Conservation (phyloP, 2,888 invertebrate genomes). For the Cryptocephalus moraei region DNA sequence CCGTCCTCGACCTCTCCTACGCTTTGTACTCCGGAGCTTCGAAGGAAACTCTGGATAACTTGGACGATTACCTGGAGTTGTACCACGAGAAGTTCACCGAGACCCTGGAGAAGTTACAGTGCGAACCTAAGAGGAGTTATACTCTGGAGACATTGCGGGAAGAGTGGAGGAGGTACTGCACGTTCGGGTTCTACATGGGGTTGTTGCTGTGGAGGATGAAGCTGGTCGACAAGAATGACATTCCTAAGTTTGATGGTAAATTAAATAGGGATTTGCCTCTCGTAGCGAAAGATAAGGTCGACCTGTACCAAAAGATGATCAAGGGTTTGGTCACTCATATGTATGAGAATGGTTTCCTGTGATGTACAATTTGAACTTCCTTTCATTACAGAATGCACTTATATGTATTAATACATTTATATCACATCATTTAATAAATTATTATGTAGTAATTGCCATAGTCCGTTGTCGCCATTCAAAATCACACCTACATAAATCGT, state of each 20-base stretch:
- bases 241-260: not conserved
- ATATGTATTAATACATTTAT: too few relatives aligned
- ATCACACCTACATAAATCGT: too few relatives aligned
- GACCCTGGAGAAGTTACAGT: slow-evolving; percentile 14
- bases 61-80: too few relatives aligned
- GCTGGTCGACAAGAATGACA: not conserved
- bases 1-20: slow-evolving; percentile 20
- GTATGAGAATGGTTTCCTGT: not conserved
- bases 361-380: too few relatives aligned
- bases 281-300: not conserved
- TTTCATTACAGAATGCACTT: too few relatives aligned
- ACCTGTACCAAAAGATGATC: not conserved
- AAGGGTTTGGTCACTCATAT: not conserved
- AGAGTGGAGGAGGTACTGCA: slow-evolving; percentile 9
- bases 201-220: not conserved
- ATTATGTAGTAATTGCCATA: too few relatives aligned
- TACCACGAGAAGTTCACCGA: slow-evolving; percentile 20
- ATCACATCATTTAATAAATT: too few relatives aligned
- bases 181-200: not conserved
- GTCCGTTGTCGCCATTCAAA: too few relatives aligned
- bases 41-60: too few relatives aligned
- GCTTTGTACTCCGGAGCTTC: too few relatives aligned
- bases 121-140: slow-evolving; percentile 18
- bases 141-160: slow-evolving; percentile 11
- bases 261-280: not conserved